Percentiles rank a stretch among this genome's conserved stretches.
These are phyloP conservation scores for Choloepus didactylus DNA, from an alignment of 2,797 vertebrate genomes.

Conservation along the genomic window DNA sequence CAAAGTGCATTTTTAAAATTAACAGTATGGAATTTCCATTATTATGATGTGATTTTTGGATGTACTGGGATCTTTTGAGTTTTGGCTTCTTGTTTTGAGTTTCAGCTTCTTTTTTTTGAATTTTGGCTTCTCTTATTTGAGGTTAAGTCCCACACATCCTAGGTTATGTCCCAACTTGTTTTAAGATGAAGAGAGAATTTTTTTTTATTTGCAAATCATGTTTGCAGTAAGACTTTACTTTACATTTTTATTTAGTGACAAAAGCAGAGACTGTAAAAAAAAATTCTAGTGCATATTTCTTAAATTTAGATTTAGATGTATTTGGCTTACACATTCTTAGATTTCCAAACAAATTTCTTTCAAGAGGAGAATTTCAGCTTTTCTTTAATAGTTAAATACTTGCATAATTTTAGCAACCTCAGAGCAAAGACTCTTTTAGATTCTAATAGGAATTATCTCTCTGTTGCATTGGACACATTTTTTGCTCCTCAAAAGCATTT, in stretches of 20 bases:
- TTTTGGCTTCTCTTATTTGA: conserved; percentile 1
- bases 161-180: conserved; percentile 40
- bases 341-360: conserved; percentile 45
- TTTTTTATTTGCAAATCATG: conserved; percentile 50
- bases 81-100: not conserved
- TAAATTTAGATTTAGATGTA: not conserved
- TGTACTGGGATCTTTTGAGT: not conserved
- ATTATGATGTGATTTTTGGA: conserved; percentile 15
- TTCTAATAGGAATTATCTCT: conserved; percentile 13
- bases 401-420: conserved; percentile 21
- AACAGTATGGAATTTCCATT: not conserved
- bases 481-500: conserved; percentile 39
- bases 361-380: conserved; percentile 31
- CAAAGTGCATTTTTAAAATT: conserved; percentile 31
- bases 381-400: conserved; percentile 38
- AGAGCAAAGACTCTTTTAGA: conserved; percentile 23
- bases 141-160: not conserved
- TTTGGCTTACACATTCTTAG: conserved; percentile 2
- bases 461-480: not conserved
- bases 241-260: conserved; percentile 12
- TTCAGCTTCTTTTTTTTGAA: not conserved
- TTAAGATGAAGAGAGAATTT: conserved; percentile 29
- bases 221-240: conserved; percentile 38
- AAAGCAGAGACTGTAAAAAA: not conserved
- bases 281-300: not conserved